phyloP scores from a whole-genome alignment of 2,797 vertebrate species.

The Tolypeutes matacus region DNA sequence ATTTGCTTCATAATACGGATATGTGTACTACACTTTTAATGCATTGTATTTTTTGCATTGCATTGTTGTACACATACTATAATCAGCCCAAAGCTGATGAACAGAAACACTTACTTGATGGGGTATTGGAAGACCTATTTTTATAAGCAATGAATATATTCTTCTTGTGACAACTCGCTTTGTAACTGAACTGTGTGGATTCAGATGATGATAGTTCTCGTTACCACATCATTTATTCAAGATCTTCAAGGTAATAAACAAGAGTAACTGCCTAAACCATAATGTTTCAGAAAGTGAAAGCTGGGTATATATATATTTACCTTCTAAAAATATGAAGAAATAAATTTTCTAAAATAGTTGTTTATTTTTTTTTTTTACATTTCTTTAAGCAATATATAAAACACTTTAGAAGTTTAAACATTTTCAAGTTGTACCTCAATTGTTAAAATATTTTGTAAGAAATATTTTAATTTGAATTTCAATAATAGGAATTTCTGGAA shows the following conservation, averaged over 20 bases:
- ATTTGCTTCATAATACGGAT: neutral
- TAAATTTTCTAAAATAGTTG: conserved; percentile 10
- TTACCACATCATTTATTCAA: neutral
- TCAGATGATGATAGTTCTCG: neutral
- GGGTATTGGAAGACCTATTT: conserved; percentile 14
- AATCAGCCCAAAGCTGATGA: neutral
- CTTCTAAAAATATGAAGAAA: conserved; percentile 17
- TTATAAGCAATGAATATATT: neutral
- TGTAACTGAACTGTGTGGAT: neutral
- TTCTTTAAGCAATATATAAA: conserved; percentile 56
- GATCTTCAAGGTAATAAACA: neutral
- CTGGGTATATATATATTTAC: neutral
- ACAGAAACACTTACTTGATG: neutral
- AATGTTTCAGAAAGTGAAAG: neutral
- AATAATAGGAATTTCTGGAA: neutral
- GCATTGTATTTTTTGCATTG: neutral
- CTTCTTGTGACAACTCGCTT: neutral
- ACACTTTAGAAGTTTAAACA: neutral
- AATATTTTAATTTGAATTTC: neutral
- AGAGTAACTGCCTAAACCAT: neutral
- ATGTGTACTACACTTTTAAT: neutral
- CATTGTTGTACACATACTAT: neutral
- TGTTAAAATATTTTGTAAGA: conserved; percentile 54
- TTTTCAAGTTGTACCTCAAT: neutral
- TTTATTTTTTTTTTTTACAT: neutral